Evolutionary conservation across 2,888 invertebrate genomes (phyloP), one percentile per base, ranked within the genome.

Genomic region (Callimorpha dominula): DNA sequence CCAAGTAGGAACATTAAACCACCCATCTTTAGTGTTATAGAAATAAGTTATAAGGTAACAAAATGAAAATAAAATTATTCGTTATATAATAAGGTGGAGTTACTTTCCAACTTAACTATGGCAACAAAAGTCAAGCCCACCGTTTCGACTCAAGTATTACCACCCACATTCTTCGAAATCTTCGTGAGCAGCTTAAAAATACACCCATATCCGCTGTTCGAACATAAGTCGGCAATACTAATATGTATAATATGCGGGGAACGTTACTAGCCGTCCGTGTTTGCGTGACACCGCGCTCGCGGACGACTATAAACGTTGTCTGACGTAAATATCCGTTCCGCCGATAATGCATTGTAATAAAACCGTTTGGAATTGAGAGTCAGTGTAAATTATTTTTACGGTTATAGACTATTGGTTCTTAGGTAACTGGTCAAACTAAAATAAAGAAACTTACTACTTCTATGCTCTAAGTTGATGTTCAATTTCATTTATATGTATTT

Each of bases 231-330:
- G 62, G n/a, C 67, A 67, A 50, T 66, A 68, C 66, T 31, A 54
- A 74, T 52, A 63, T 67, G 60, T 64, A 52, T 63, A 74, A 73
- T 79, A 81, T 67, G 76, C 62, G 64, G 40, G 62, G 79, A 74
- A 80, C 84, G 77, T 78, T 78, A 77, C 76, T 67, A 71, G 72
- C 57, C 70, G 40, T 69, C 57, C 72, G 62, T 64, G 81, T 72
- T 84, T 63, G 84, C 84, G 82, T 82, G 82, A 73, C 81, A 71
- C 52, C 72, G 68, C 77, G 68, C 75, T 70, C 82, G 73, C 40
- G 63, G 64, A 64, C 40, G 64, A 54, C 43, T 49, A 15, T 68
- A 72, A 14, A 57, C 57, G 68, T 57, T 54, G 63, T 20, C 54
- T 54, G 63, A 68, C 63, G 63, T 52, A 68, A 68, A 72, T 64